Base-by-base conservation (phyloP, 2,888 invertebrate genomes). In the Catonia carolina region DNA sequence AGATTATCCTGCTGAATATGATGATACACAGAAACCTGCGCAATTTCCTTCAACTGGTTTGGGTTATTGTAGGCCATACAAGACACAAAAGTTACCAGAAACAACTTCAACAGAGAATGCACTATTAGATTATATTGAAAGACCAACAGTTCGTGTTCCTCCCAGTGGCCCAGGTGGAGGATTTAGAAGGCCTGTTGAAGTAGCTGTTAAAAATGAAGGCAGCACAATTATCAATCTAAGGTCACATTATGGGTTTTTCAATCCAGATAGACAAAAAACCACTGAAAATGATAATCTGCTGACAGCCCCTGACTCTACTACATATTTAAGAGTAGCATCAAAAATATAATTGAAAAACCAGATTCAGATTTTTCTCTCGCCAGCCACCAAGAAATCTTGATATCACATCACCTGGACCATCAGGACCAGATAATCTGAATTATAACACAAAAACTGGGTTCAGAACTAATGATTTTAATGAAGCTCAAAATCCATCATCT, bases 371-470 rank as follows among this genome's bases (percentile, higher is more conserved):
- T 12, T 49, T 53, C 35, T 33, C 63, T 53, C 23, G 59, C 50
- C 47, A 63, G 57, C 23, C 55, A 41, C 36, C 61, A 33, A 57
- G 64, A 62, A 51, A 51, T 27, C 37, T 62, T 23, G 63, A 62
- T 27, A 59, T 63, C 31, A 64, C 65, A 7, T 63, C 64, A 42
- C 63, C 64, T 14, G 61, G 65, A 7, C 59, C 62, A 7, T 59
- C 56, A n/a, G 63, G 54, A 41, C 65, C 65, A 60, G 55, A 61
- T 6, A 64, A 45, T n/a, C 22, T 22, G 7, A 45, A 45, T 27
- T 22, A 45, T 18, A 45, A 45, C 22, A 23, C 22, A 7, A 12
- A 22, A 23, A 18, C 15, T 18, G 18, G 22, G 12, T 45, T 23
- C 27, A 12, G 45, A 23, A 15, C 18, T n/a, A 18, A 18, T 22